Percentiles rank a stretch among this genome's conserved stretches.
Conservation (phyloP, 2,797 vertebrate genomes). For the Semotilus atromaculatus region DNA sequence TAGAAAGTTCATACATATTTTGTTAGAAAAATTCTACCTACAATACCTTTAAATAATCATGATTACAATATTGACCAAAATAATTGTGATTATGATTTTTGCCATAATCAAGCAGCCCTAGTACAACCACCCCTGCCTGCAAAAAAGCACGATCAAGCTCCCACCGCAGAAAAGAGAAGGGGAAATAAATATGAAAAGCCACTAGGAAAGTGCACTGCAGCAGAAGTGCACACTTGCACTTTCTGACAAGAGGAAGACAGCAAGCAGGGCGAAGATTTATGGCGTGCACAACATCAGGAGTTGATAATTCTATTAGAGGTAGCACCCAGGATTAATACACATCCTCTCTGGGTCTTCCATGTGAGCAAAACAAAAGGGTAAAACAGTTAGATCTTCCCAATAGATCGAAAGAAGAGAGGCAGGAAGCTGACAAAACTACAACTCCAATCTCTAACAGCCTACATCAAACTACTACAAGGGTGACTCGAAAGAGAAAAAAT, state of each 20-base stretch:
- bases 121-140: background rate
- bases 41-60: background rate
- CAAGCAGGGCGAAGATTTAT: conserved; percentile 46
- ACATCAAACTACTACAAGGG: conserved; percentile 21
- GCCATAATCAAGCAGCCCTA: background rate
- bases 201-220: conserved; percentile 29
- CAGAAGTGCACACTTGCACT: conserved; percentile 49
- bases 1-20: too few relatives aligned
- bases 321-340: conserved; percentile 55
- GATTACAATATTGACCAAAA: background rate
- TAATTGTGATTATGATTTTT: background rate
- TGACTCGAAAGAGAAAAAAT: conserved; percentile 5
- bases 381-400: conserved; percentile 33
- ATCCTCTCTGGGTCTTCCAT: conserved; percentile 10
- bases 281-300: conserved; percentile 32
- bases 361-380: conserved; percentile 28
- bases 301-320: conserved; percentile 55
- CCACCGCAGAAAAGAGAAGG: background rate
- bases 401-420: conserved; percentile 36
- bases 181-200: conserved; percentile 39
- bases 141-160: background rate
- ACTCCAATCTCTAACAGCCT: conserved; percentile 31
- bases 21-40: too few relatives aligned
- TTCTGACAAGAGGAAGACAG: conserved; percentile 46
- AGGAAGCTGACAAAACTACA: conserved; percentile 45